Conservation (phyloP, 2,888 invertebrate species). For the Empis livida region DNA sequence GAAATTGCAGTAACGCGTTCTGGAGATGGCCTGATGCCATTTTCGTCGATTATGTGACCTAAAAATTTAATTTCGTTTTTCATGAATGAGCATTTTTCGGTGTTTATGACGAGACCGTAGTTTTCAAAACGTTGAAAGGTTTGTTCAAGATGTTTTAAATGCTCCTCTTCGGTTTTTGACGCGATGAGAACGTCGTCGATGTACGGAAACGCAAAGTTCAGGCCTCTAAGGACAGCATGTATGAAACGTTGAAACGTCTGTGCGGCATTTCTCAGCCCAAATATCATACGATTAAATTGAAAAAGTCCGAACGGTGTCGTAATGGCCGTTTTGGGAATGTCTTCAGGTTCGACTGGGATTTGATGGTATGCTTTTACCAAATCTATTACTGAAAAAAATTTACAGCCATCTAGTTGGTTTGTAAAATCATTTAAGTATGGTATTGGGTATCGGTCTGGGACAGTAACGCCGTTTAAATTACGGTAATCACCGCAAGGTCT, state of each 20-base stretch:
- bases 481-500: neutral
- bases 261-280: slow-evolving; percentile 24
- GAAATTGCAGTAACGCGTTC: slow-evolving; percentile 1
- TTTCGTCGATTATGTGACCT: neutral
- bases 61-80: neutral
- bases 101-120: neutral
- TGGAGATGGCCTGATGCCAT: slow-evolving; percentile 1
- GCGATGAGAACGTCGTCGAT: slow-evolving; percentile 8
- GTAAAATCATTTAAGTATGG: slow-evolving; percentile 22
- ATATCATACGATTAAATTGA: slow-evolving; percentile 22
- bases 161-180: slow-evolving; percentile 1
- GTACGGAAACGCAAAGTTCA: slow-evolving; percentile 10
- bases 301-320: slow-evolving; percentile 26
- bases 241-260: slow-evolving; percentile 26
- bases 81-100: neutral
- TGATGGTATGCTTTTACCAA: slow-evolving; percentile 24
- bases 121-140: neutral
- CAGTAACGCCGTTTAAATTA: slow-evolving; percentile 12
- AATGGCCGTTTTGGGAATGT: slow-evolving; percentile 28
- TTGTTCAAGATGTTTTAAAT: slow-evolving; percentile 2
- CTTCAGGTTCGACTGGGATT: slow-evolving; percentile 23
- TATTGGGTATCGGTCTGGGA: slow-evolving; percentile 24
- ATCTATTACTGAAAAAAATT: slow-evolving; percentile 21
- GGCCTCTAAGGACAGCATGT: slow-evolving; percentile 15
- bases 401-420: slow-evolving; percentile 13